Percentiles rank a stretch among this genome's conserved stretches.
phyloP scores from a whole-genome alignment of 1,140 invertebrate genomes.

The Brachystomella parvula region DNA sequence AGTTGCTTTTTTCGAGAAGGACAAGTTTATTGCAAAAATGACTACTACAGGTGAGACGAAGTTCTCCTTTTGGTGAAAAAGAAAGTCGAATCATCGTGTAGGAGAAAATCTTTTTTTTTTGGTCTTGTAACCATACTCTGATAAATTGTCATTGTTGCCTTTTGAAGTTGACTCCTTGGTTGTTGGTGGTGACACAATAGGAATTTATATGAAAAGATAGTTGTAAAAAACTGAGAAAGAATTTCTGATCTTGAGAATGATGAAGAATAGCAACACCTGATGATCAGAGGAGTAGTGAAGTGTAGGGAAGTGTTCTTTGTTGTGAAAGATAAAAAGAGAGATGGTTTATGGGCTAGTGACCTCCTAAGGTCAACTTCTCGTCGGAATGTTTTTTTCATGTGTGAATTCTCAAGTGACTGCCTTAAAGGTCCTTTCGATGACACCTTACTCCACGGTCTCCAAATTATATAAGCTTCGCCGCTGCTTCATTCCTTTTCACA shows the following conservation, averaged over 20 bases:
- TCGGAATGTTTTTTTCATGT: constrained; percentile 25
- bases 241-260: neutral
- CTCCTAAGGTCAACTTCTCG: constrained; percentile 22
- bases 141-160: neutral
- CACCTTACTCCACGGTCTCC: neutral
- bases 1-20: constrained; percentile 37
- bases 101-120: too few species aligned
- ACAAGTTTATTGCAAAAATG: constrained; percentile 37
- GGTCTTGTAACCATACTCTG: neutral
- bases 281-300: neutral
- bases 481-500: neutral
- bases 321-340: neutral
- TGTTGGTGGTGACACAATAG: neutral
- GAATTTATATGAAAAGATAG: neutral
- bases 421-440: neutral
- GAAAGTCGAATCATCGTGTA: too few species aligned
- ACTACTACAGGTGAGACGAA: constrained; percentile 37
- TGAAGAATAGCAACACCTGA: constrained; percentile 9
- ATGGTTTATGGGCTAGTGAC: constrained; percentile 25
- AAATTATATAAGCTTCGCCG: neutral
- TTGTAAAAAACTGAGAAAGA: neutral
- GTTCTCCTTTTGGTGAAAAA: too few species aligned
- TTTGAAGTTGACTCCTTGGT: neutral
- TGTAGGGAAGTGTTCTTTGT: neutral
- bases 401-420: neutral